Percentiles rank a stretch among this genome's conserved stretches.
Evolutionary conservation across 1,140 invertebrate genomes (phyloP).

Genomic region (Ruditapes philippinarum): DNA sequence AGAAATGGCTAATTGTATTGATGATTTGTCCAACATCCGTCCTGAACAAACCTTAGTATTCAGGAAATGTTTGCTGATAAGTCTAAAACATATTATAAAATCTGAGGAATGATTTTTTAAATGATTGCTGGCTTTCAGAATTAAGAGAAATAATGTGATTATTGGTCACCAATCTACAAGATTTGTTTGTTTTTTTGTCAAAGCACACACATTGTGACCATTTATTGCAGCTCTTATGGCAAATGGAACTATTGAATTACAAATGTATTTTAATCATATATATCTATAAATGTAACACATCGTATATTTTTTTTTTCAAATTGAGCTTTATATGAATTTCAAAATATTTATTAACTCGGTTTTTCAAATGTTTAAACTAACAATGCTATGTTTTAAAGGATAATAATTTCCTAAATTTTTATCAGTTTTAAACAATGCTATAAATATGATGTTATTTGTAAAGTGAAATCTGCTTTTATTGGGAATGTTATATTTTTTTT

Average conservation of each 20-base stretch:
- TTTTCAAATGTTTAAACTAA: no score
- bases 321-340: no score
- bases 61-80: not conserved
- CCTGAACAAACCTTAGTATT: not conserved
- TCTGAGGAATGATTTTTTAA: not conserved
- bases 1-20: constrained; percentile 11
- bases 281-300: no score
- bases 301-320: no score
- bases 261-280: no score
- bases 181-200: not conserved
- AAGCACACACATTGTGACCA: not conserved
- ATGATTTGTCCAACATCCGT: not conserved
- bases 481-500: not conserved
- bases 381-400: not conserved
- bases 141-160: no score
- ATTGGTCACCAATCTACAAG: not conserved
- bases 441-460: no score
- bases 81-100: not conserved
- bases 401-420: not conserved
- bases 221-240: no score
- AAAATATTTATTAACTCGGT: no score
- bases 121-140: no score
- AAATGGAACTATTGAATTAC: no score
- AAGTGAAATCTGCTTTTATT: no score
- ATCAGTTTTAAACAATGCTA: not conserved